Conservation (phyloP, 2,113 vertebrate species). For the Odontesthes bonariensis region DNA sequence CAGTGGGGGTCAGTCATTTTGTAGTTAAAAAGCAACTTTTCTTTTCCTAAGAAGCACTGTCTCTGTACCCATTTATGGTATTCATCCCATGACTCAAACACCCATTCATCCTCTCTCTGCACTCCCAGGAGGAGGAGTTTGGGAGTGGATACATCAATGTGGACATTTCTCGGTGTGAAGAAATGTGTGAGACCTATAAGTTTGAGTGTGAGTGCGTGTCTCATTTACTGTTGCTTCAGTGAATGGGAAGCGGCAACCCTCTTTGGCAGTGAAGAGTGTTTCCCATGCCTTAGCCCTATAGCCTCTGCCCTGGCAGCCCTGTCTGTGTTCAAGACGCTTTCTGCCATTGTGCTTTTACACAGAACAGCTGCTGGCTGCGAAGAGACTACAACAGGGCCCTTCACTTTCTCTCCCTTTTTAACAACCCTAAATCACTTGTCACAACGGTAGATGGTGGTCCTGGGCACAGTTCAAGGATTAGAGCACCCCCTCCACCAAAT, state of each 20-base stretch:
- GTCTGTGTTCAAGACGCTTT: constrained; percentile 90
- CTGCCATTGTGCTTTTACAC: constrained; percentile 93
- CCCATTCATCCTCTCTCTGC: constrained; percentile 50
- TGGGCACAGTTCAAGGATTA: constrained; percentile 72
- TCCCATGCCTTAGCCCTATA: constrained; percentile 90
- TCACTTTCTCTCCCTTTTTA: constrained; percentile 70
- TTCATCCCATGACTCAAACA: constrained; percentile 65
- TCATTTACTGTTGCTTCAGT: constrained; percentile 83
- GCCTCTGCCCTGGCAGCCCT: constrained; percentile 88
- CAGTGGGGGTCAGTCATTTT: constrained; percentile 60
- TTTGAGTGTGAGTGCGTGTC: constrained; percentile 66
- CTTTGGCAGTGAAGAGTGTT: constrained; percentile 92
- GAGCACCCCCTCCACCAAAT: constrained; percentile 40
- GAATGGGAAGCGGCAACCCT: constrained; percentile 91
- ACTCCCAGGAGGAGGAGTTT: constrained; percentile 47
- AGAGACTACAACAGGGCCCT: constrained; percentile 85
- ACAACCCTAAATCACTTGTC: constrained; percentile 63
- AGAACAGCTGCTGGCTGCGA: constrained; percentile 91
- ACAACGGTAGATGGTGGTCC: constrained; percentile 56
- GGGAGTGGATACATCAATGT: constrained; percentile 58
- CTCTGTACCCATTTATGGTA: constrained; percentile 61
- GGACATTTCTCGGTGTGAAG: constrained; percentile 53
- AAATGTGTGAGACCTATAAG: constrained; percentile 67
- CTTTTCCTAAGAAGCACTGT: constrained; percentile 63
- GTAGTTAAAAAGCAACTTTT: constrained; percentile 60